phyloP scores from a whole-genome alignment of 2,113 vertebrate species.

The Notechis scutatus region DNA sequence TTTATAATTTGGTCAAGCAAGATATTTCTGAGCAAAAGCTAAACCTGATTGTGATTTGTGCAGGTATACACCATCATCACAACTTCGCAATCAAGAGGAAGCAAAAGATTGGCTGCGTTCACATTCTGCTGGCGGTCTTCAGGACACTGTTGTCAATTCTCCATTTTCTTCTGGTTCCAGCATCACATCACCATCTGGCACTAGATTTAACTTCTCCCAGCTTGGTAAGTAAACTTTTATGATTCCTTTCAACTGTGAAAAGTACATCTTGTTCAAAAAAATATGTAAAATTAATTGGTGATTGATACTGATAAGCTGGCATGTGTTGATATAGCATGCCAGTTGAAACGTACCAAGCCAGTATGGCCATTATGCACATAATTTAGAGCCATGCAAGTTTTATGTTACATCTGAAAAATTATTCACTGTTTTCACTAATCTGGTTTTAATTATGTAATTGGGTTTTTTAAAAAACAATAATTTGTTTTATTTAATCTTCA shows the following conservation, averaged over 20 bases:
- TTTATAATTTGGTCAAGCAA: background rate
- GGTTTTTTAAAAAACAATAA: background rate
- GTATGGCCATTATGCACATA: background rate
- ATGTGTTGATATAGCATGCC: conserved; percentile 53
- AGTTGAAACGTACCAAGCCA: conserved; percentile 34
- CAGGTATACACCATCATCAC: conserved; percentile 88
- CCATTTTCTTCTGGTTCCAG: conserved; percentile 95
- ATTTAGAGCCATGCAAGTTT: background rate
- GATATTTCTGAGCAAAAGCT: background rate
- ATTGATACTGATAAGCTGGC: conserved; percentile 47
- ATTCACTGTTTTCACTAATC: background rate
- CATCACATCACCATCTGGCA: conserved; percentile 91
- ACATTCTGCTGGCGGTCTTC: conserved; percentile 90
- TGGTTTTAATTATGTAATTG: background rate
- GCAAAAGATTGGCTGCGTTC: conserved; percentile 94
- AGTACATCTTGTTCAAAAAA: conserved; percentile 34
- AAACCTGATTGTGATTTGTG: conserved; percentile 22
- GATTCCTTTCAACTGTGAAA: conserved; percentile 36
- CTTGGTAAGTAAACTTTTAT: conserved; percentile 75
- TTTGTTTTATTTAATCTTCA: background rate
- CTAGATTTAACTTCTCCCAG: conserved; percentile 92
- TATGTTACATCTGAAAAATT: background rate
- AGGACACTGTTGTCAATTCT: conserved; percentile 87
- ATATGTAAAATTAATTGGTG: conserved; percentile 45
- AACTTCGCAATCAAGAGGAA: conserved; percentile 90